These are phyloP conservation scores for Strigops habroptila DNA, from an alignment of 2,113 vertebrate genomes.

Conservation along the genomic window DNA sequence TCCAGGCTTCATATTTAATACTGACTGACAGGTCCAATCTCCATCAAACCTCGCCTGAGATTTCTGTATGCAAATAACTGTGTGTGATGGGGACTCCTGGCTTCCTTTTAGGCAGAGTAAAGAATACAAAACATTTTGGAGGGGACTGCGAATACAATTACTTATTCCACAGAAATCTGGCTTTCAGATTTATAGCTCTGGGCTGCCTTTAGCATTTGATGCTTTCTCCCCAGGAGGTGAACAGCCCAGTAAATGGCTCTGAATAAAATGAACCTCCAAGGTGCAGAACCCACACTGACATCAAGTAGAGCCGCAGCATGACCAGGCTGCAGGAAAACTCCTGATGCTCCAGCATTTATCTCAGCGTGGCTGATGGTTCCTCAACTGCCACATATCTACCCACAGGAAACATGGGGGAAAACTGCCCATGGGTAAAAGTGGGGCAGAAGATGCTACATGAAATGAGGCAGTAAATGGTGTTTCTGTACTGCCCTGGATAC, in stretches of 20 bases:
- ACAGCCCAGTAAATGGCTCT: neutral
- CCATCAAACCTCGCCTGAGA: neutral
- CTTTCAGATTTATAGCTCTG: neutral
- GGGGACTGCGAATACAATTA: neutral
- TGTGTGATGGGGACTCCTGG: neutral
- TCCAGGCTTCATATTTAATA: neutral
- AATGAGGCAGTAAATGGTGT: neutral
- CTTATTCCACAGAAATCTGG: neutral
- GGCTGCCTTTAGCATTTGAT: neutral
- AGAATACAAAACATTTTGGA: neutral
- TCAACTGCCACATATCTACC: neutral
- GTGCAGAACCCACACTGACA: neutral
- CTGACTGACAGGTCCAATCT: neutral
- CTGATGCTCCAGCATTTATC: neutral
- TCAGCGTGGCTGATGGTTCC: rapidly evolving
- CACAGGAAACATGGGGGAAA: neutral
- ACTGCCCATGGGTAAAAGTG: neutral
- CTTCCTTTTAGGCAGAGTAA: neutral
- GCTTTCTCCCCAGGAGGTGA: neutral
- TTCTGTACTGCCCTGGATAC: neutral
- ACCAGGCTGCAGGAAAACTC: neutral
- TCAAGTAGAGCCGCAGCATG: neutral
- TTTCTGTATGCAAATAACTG: neutral
- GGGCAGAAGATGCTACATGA: neutral
- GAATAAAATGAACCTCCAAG: neutral